These are phyloP conservation scores for Gasteruption jaculator DNA, from an alignment of 2,888 invertebrate species.

Conservation along the genomic window DNA sequence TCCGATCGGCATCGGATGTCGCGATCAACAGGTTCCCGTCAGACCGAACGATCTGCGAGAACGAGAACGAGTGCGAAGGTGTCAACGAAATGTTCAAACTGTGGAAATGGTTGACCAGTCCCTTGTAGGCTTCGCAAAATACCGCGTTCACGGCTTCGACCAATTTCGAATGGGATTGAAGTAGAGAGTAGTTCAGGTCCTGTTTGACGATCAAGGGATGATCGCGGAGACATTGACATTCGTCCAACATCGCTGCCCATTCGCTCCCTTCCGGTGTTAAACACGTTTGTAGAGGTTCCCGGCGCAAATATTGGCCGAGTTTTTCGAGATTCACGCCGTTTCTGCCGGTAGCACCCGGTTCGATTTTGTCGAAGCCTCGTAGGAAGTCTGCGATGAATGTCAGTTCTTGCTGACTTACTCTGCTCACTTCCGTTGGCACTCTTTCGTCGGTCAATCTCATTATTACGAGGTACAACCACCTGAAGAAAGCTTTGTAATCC, in stretches of 20 bases:
- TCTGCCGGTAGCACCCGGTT: constrained; percentile 38
- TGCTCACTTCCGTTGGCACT: constrained; percentile 75
- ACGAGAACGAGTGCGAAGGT: constrained; percentile 25
- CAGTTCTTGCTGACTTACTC: constrained; percentile 84
- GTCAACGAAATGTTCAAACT: constrained; percentile 28
- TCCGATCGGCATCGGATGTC: constrained; percentile 33
- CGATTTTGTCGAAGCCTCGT: constrained; percentile 70
- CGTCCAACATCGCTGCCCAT: constrained; percentile 72
- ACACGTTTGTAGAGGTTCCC: constrained; percentile 61
- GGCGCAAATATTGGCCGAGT: constrained; percentile 79
- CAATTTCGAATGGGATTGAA: constrained; percentile 75
- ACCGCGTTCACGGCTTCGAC: constrained; percentile 63
- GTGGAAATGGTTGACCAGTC: constrained; percentile 62
- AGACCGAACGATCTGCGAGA: constrained; percentile 37
- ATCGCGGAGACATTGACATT: constrained; percentile 68
- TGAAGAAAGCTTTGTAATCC: constrained; percentile 88
- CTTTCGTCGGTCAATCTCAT: constrained; percentile 78
- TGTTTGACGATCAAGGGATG: constrained; percentile 72
- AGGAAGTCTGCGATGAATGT: constrained; percentile 89
- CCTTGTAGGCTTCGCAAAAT: constrained; percentile 64
- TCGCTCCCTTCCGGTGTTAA: constrained; percentile 69
- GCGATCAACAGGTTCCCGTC: constrained; percentile 40
- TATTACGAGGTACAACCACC: constrained; percentile 88
- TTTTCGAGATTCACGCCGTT: constrained; percentile 72
- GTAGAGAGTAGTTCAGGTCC: constrained; percentile 70